Evolutionary conservation across 2,797 vertebrate species (phyloP).

Genomic region (Geotrypetes seraphini): DNA sequence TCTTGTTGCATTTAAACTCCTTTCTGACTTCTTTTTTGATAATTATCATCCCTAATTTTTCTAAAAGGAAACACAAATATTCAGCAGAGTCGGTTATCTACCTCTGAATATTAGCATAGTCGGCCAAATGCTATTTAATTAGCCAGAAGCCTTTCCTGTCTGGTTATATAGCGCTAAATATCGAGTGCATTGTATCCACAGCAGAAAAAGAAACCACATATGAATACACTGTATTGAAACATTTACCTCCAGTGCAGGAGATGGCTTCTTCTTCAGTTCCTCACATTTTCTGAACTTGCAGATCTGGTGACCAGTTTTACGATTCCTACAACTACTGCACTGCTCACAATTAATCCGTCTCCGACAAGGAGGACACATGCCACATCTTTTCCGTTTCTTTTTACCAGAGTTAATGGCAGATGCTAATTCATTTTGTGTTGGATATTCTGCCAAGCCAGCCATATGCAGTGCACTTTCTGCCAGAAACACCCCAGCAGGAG

Average conservation of each 20-base stretch:
- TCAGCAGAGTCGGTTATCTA: too few species aligned
- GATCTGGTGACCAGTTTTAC: conserved; percentile 98
- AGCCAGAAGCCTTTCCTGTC: too few species aligned
- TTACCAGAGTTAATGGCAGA: conserved; percentile 83
- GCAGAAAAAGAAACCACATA: too few species aligned
- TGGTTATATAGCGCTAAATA: too few species aligned
- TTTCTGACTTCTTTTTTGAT: too few species aligned
- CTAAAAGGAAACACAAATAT: too few species aligned
- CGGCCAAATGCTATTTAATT: too few species aligned
- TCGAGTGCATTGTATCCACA: too few species aligned
- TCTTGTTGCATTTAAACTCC: too few species aligned
- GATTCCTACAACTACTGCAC: conserved; percentile 98
- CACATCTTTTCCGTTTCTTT: conserved; percentile 95
- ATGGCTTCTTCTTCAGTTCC: conserved; percentile 98
- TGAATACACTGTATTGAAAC: conserved; percentile 53
- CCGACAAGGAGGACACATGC: conserved; percentile 89
- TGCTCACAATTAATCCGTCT: conserved; percentile 96
- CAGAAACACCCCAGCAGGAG: conserved; percentile 90
- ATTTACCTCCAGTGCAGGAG: conserved; percentile 96
- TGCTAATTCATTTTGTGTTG: conserved; percentile 84
- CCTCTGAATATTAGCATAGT: too few species aligned
- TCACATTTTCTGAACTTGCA: conserved; percentile 99
- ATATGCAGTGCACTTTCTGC: conserved; percentile 87
- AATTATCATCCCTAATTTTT: too few species aligned
- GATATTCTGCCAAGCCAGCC: conserved; percentile 89